Evolutionary conservation across 2,113 vertebrate species (phyloP), one percentile per base, ranked within the genome.

Genomic region (Limanda limanda): DNA sequence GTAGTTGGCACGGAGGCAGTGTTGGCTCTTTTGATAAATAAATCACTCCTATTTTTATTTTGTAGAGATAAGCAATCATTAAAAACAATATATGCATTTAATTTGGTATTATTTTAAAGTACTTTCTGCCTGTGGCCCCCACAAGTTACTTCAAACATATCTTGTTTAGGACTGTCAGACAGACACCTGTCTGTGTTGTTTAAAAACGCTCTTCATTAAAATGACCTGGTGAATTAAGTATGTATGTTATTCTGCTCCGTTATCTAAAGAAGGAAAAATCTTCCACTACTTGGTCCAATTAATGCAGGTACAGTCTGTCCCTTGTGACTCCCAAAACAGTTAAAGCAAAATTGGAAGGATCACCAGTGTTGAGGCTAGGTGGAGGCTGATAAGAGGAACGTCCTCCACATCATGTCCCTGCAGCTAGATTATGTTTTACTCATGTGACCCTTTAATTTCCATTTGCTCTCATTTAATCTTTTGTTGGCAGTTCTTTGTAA

Each of bases 341-440:
- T 47, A 69, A 65, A 66, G n/a, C 55, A 52, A 45, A 64, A 45
- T 13, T 5, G 47, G 70, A 74, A 51, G 10, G 24, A 64, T 84
- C 64, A 37, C 15, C 48, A 48, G 20, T 48, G 42, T 42, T 67
- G 59, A 71, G 71, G 23, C 67, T 48, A 71, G 67, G 27, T 59
- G 62, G 67, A 75, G 54, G 51, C 79, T 71, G 79, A 86, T 85
- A 85, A 82, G 61, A 70, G 66, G 51, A 74, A 52, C 18, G 31
- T 23, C 61, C 62, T 82, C 70, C 74, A 61, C 78, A n/a, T 61
- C 65, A 48, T 54, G 1, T 23, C 55, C 40, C 51, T 25, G 14
- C 20, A 63, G 24, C 66, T 40, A 3, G 15, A 63, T 57, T 10
- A 45, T 54, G 27, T 31, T 21, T 31, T 59, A 48, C 52, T 42